These are phyloP conservation scores for Platyura marginata DNA, from an alignment of 1,140 invertebrate genomes.

Conservation along the genomic window DNA sequence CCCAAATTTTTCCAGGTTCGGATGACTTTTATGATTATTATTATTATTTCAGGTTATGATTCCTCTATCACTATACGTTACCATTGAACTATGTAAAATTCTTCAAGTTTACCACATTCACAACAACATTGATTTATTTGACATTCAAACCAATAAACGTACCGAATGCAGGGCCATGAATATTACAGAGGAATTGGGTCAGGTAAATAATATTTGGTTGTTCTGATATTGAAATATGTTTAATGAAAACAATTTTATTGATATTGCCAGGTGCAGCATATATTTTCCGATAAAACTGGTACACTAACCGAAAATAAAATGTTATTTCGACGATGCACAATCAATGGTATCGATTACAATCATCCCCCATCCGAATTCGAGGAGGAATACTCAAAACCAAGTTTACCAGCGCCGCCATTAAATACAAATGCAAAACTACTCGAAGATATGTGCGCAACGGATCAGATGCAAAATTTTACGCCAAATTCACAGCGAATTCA, in stretches of 20 bases:
- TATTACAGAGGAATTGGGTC: slow-evolving; percentile 92
- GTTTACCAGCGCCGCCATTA: slow-evolving; percentile 33
- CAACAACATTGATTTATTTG: slow-evolving; percentile 72
- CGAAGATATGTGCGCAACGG: slow-evolving; percentile 34
- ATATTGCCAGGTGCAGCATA: slow-evolving; percentile 56
- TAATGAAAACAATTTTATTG: background rate
- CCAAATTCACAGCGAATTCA: slow-evolving; percentile 37
- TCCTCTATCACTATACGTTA: slow-evolving; percentile 90
- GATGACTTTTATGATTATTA: background rate
- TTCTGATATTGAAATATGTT: no score
- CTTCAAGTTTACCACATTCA: slow-evolving; percentile 92
- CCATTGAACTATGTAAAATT: slow-evolving; percentile 91
- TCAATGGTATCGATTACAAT: slow-evolving; percentile 77
- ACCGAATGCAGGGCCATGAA: slow-evolving; percentile 92
- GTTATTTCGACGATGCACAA: slow-evolving; percentile 80
- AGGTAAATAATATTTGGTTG: slow-evolving; percentile 29
- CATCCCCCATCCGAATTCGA: slow-evolving; percentile 46
- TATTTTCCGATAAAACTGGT: slow-evolving; percentile 96
- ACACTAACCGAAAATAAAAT: slow-evolving; percentile 96
- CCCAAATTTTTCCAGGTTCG: background rate
- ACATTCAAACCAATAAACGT: slow-evolving; percentile 61
- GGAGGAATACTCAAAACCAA: slow-evolving; percentile 27
- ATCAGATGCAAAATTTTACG: slow-evolving; percentile 14
- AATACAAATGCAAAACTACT: slow-evolving; percentile 43
- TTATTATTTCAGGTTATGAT: slow-evolving; percentile 66